phyloP scores from a whole-genome alignment of 1,140 invertebrate genomes.

The Trialeurodes vaporariorum region DNA sequence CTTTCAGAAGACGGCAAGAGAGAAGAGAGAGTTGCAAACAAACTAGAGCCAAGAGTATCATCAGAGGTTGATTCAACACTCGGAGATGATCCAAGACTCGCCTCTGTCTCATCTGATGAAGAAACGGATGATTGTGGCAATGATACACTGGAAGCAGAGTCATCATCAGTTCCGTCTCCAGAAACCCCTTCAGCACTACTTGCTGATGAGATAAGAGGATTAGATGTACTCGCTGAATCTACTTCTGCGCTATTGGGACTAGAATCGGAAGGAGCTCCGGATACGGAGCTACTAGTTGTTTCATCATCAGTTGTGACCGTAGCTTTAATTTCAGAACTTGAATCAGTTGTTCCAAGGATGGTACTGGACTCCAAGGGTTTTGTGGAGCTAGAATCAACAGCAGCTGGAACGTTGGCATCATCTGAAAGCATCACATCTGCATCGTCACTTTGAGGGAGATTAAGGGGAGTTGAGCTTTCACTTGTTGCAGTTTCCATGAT shows the following conservation, averaged over 20 bases:
- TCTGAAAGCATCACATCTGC: no score
- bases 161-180: no score
- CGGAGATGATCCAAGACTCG: not conserved
- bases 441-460: no score
- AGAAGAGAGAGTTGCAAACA: not conserved
- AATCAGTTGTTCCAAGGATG: no score
- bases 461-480: no score
- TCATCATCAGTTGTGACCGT: not conserved
- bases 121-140: not conserved
- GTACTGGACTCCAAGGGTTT: no score
- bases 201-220: no score
- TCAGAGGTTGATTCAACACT: not conserved
- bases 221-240: not conserved
- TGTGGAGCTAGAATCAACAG: no score
- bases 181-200: no score
- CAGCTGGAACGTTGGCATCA: no score
- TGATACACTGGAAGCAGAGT: no score
- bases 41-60: not conserved
- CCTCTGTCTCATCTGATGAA: not conserved
- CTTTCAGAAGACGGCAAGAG: not conserved
- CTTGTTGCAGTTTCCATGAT: not conserved
- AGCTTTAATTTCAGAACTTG: slow-evolving; percentile 5
- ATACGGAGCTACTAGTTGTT: not conserved
- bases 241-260: not conserved
- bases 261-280: not conserved